phyloP scores from a whole-genome alignment of 2,797 vertebrate species.

The Tinamus major region DNA sequence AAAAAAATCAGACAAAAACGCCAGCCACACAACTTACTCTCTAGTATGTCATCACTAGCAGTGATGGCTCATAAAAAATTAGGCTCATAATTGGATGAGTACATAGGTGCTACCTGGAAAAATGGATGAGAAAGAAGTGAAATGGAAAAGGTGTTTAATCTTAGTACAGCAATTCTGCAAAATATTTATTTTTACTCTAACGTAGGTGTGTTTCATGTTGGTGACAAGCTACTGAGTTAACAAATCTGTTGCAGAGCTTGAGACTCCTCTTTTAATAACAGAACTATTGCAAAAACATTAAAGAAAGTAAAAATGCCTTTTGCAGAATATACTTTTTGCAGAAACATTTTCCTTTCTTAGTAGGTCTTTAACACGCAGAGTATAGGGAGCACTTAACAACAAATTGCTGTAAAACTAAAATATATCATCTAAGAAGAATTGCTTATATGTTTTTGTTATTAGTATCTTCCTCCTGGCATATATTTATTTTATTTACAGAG shows the following conservation, averaged over 20 bases:
- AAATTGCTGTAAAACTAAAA: slow-evolving; percentile 32
- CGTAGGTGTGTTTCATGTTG: slow-evolving; percentile 67
- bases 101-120: slow-evolving; percentile 62
- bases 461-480: slow-evolving; percentile 15
- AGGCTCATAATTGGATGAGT: slow-evolving; percentile 70
- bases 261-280: slow-evolving; percentile 74
- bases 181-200: slow-evolving; percentile 72
- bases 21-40: background rate
- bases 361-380: background rate
- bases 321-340: background rate
- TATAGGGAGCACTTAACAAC: background rate
- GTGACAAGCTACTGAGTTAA: slow-evolving; percentile 74
- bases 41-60: slow-evolving; percentile 43
- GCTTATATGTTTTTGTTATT: background rate
- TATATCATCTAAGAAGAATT: slow-evolving; percentile 13
- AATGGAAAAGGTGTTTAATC: slow-evolving; percentile 75
- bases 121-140: slow-evolving; percentile 71
- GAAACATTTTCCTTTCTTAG: background rate
- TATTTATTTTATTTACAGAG: background rate
- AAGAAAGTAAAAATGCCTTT: slow-evolving; percentile 55
- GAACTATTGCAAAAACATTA: slow-evolving; percentile 66
- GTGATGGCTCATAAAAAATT: slow-evolving; percentile 71
- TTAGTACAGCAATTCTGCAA: slow-evolving; percentile 60
- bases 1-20: background rate
- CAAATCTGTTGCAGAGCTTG: slow-evolving; percentile 72